These are phyloP conservation scores for Proctacanthus coquilletti DNA, from an alignment of 1,140 invertebrate species.

Conservation along the genomic window DNA sequence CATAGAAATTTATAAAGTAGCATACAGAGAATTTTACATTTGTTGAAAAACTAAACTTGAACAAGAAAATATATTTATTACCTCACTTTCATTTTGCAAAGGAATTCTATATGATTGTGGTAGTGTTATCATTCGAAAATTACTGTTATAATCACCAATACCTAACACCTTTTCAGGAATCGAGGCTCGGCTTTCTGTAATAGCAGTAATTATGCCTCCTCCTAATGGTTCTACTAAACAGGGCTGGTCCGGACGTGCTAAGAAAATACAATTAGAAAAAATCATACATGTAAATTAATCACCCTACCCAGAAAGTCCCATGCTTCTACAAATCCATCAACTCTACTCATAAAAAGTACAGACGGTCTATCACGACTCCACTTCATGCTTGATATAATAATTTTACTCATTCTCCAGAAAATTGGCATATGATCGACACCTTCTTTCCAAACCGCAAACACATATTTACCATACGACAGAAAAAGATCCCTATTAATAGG, in stretches of 20 bases:
- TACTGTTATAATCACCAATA: slow-evolving; percentile 41
- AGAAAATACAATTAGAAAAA: slow-evolving; percentile 25
- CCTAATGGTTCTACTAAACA: slow-evolving; percentile 29
- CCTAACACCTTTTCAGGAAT: slow-evolving; percentile 35
- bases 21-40: background rate
- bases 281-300: slow-evolving; percentile 12
- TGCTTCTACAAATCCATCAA: slow-evolving; percentile 37
- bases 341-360: slow-evolving; percentile 33
- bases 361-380: slow-evolving; percentile 35
- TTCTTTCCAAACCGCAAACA: slow-evolving; percentile 42
- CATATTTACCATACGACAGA: slow-evolving; percentile 38
- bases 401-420: slow-evolving; percentile 34
- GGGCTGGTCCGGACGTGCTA: slow-evolving; percentile 33
- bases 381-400: slow-evolving; percentile 34
- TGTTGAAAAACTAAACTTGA: background rate
- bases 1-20: background rate
- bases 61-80: slow-evolving; percentile 4
- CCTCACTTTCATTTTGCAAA: slow-evolving; percentile 14
- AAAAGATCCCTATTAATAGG: slow-evolving; percentile 35
- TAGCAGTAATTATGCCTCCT: slow-evolving; percentile 31
- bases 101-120: slow-evolving; percentile 31
- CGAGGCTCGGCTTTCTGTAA: slow-evolving; percentile 34
- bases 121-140: slow-evolving; percentile 39
- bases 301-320: slow-evolving; percentile 39
- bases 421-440: slow-evolving; percentile 32